phyloP scores from a whole-genome alignment of 1,140 invertebrate genomes.

The Zaprionus ghesquierei region DNA sequence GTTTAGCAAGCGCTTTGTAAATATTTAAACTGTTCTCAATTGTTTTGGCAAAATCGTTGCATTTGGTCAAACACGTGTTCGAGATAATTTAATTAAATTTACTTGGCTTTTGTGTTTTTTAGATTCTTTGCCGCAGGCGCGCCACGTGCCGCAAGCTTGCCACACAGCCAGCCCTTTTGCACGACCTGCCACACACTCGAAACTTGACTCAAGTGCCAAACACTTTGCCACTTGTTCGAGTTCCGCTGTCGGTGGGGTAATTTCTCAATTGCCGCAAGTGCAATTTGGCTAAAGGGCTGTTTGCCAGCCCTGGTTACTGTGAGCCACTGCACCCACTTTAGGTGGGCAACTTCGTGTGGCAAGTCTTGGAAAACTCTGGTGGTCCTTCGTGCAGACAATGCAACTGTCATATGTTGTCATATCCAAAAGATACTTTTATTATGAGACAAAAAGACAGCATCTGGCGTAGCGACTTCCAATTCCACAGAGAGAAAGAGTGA shows the following conservation, averaged over 20 bases:
- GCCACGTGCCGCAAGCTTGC: slow-evolving; percentile 16
- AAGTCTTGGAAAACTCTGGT: slow-evolving; percentile 50
- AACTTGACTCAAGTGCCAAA: slow-evolving; percentile 70
- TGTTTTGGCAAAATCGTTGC: slow-evolving; percentile 79
- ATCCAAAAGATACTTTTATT: slow-evolving; percentile 40
- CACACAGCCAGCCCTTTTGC: not conserved
- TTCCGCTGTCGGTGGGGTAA: slow-evolving; percentile 23
- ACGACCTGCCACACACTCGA: slow-evolving; percentile 10
- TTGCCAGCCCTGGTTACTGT: too few relatives aligned
- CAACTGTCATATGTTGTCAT: slow-evolving; percentile 60
- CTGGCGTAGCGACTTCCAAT: slow-evolving; percentile 36
- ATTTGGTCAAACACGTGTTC: slow-evolving; percentile 82
- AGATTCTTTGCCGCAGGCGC: slow-evolving; percentile 15
- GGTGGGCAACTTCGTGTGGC: not conserved
- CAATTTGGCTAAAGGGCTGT: slow-evolving; percentile 20
- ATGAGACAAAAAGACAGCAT: slow-evolving; percentile 42
- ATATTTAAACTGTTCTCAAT: slow-evolving; percentile 77
- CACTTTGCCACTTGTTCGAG: slow-evolving; percentile 59
- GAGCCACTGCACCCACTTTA: not conserved
- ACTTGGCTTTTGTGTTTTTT: slow-evolving; percentile 67
- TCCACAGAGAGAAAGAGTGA: slow-evolving; percentile 54
- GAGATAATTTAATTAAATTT: slow-evolving; percentile 82
- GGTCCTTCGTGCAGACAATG: slow-evolving; percentile 59
- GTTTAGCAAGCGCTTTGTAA: slow-evolving; percentile 69
- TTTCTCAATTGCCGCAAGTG: slow-evolving; percentile 61